Evolutionary conservation across 2,113 vertebrate genomes (phyloP), one percentile per base, ranked within the genome.

Genomic region (Mugil cephalus): DNA sequence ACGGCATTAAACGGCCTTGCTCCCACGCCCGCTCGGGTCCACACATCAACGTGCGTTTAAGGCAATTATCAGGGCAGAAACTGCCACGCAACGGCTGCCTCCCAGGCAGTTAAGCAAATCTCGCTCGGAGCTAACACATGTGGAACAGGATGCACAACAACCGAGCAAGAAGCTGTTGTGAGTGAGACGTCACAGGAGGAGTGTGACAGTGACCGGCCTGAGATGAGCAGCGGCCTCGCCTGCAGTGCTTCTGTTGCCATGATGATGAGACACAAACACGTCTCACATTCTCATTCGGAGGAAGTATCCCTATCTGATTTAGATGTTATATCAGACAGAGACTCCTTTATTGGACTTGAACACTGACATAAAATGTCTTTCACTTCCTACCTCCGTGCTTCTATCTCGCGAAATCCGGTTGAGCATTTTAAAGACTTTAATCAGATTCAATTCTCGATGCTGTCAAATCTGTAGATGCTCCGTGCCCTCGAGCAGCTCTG

Each of bases 61-160:
- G 80, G 78, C 64, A 78, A 80, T 91, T 88, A 88, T 84, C 60
- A 61, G 74, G 81, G 56, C 38, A 68, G 72, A 86, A 82, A 82
- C 79, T 59, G 59, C 79, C 45, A 69, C 54, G 69, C 71, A 82
- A 73, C 78, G 69, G 80, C 58, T 3, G 10, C 35, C 8, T 84
- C 88, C 80, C 78, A 73, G 71, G 61, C 84, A 73, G 77, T 87
- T 83, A 78, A 66, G 80, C 73, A 79, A 84, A 81, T 72, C 63
- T 14, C 14, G 19, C 69, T 74, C 65, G 64, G 51, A 69, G 46
- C 60, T 46, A 68, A 67, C 79, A 55, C 63, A 65, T 65, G 77
- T 60, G 50, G 51, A 74, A 63, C 35, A 50, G 53, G 55, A 73
- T 17, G 1, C 21, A 30, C 2, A 50, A 45, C 55, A 39, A 13